phyloP scores from a whole-genome alignment of 2,113 vertebrate genomes.

The Chrysochloris asiatica region DNA sequence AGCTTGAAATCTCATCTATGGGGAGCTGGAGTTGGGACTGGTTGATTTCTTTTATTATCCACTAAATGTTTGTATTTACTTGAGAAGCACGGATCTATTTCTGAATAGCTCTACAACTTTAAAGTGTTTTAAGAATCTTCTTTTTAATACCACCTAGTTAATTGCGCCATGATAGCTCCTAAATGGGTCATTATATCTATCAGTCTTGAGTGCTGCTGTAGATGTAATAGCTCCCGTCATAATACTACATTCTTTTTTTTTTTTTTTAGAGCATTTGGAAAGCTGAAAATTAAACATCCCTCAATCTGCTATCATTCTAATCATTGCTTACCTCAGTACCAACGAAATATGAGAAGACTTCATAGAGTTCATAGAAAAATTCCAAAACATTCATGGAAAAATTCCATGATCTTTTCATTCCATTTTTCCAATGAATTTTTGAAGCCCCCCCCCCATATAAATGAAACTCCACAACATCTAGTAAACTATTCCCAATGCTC shows the following conservation, averaged over 20 bases:
- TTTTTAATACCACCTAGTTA: constrained; percentile 81
- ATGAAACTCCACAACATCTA: constrained; percentile 53
- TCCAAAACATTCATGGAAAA: no score
- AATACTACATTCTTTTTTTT: constrained; percentile 69
- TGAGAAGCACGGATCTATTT: constrained; percentile 74
- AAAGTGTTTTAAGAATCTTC: constrained; percentile 77
- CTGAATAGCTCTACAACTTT: constrained; percentile 73
- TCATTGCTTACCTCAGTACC: constrained; percentile 68
- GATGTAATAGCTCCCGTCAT: constrained; percentile 69
- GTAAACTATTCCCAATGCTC: constrained; percentile 52
- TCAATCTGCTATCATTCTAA: constrained; percentile 64
- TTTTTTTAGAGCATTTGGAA: constrained; percentile 69
- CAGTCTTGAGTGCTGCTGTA: constrained; percentile 70
- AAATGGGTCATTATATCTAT: constrained; percentile 75
- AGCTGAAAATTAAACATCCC: constrained; percentile 68
- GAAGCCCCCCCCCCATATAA: constrained; percentile 1
- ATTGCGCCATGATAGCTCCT: constrained; percentile 76
- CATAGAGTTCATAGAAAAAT: no score
- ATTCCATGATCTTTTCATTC: no score
- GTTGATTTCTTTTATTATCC: constrained; percentile 65
- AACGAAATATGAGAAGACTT: background rate
- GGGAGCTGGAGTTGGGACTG: constrained; percentile 40
- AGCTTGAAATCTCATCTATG: constrained; percentile 53
- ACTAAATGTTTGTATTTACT: constrained; percentile 78
- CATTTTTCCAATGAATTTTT: no score